A percentile compares a stretch with the other conserved stretches of the same genome.
These are phyloP conservation scores for Enteromius mattozi DNA, from an alignment of 2,797 vertebrate species.

Conservation along the genomic window DNA sequence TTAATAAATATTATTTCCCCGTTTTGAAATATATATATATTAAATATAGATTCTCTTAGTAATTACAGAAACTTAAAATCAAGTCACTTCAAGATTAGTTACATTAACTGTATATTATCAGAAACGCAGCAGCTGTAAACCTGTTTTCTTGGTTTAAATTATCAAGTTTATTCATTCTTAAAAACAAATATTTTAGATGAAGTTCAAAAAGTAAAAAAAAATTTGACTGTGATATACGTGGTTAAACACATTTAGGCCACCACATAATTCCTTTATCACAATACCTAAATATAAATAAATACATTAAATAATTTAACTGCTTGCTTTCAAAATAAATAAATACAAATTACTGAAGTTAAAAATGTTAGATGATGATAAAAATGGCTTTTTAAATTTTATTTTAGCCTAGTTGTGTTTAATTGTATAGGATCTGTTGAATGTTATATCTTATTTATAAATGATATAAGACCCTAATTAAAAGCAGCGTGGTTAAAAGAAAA, in stretches of 20 bases:
- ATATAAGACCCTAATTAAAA: not conserved
- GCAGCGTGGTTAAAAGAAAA: not conserved
- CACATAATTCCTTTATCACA: not conserved
- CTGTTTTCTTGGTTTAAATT: not conserved
- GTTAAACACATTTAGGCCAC: not conserved
- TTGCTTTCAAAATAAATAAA: not conserved
- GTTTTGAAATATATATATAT: not conserved
- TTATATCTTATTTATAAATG: not conserved
- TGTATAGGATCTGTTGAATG: not conserved
- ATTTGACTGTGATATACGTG: not conserved
- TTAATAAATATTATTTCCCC: not conserved
- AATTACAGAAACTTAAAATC: not conserved
- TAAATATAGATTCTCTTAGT: not conserved
- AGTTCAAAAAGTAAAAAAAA: not conserved
- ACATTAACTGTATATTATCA: not conserved
- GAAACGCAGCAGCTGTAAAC: not conserved
- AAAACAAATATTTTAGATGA: not conserved
- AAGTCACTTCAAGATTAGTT: not conserved
- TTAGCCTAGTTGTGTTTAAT: not conserved
- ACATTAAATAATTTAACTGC: not conserved
- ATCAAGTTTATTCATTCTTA: not conserved
- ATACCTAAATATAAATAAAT: not conserved
- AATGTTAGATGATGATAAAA: not conserved
- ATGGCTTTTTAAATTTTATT: not conserved
- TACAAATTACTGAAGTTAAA: too few relatives aligned